Percentiles rank a stretch among this genome's conserved stretches.
phyloP scores from a whole-genome alignment of 2,797 vertebrate genomes.

The Ctenopoma multispine region DNA sequence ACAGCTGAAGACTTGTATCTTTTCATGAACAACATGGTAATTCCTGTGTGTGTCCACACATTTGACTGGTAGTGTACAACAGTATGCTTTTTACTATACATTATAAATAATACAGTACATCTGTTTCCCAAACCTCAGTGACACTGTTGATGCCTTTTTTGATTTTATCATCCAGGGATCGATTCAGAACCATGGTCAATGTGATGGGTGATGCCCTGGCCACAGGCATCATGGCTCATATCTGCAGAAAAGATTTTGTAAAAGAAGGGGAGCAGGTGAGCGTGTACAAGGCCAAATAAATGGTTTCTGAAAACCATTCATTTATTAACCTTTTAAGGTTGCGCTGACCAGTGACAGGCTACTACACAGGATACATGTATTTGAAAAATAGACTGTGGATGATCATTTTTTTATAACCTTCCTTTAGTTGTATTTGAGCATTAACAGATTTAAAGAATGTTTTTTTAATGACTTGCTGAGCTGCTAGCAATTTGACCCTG shows the following conservation, averaged over 20 bases:
- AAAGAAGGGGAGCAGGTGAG: constrained; percentile 93
- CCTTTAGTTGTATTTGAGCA: background rate
- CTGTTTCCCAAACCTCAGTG: background rate
- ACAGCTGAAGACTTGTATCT: no score
- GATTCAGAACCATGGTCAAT: constrained; percentile 98
- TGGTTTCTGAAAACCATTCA: background rate
- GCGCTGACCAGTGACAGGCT: background rate
- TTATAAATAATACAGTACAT: background rate
- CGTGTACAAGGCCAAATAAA: background rate
- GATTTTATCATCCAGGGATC: constrained; percentile 85
- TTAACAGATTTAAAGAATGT: background rate
- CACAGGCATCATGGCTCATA: constrained; percentile 97
- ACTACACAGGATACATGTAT: background rate
- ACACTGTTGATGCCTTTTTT: constrained; percentile 9
- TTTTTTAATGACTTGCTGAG: no score
- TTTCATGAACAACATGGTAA: no score
- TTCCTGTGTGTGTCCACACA: no score
- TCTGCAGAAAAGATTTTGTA: constrained; percentile 96
- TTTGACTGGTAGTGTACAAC: no score
- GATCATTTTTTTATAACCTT: no score
- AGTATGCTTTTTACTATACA: background rate
- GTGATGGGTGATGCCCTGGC: constrained; percentile 96
- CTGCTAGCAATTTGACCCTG: no score
- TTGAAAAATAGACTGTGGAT: background rate
- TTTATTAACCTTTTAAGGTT: background rate